These are phyloP conservation scores for Mohoua ochrocephala DNA, from an alignment of 2,113 vertebrate genomes.

Conservation along the genomic window DNA sequence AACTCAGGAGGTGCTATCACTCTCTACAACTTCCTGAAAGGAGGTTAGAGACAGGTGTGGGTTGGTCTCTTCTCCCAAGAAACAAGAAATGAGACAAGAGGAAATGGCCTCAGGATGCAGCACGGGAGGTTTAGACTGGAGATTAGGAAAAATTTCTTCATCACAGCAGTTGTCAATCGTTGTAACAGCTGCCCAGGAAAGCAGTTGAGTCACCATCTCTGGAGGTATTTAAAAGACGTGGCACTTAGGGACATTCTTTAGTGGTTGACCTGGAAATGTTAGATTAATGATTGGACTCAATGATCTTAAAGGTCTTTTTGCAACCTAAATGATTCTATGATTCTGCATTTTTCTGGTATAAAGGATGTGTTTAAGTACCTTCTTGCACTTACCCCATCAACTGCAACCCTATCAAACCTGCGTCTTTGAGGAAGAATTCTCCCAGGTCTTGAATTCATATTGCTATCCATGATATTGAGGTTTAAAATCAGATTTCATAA, in stretches of 20 bases:
- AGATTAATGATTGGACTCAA: not conserved
- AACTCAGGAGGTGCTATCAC: not conserved
- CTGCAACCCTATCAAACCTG: not conserved
- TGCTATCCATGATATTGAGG: not conserved
- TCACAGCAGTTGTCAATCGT: not conserved
- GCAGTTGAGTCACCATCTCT: not conserved
- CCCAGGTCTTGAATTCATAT: not conserved
- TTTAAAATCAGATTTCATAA: not conserved
- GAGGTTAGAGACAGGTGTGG: not conserved
- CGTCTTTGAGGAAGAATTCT: not conserved
- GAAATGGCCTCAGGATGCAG: not conserved
- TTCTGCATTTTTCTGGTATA: not conserved
- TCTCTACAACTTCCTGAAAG: not conserved
- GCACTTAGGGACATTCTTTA: not conserved
- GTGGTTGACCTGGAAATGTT: not conserved
- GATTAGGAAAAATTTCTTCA: not conserved
- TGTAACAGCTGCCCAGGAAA: not conserved
- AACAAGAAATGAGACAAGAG: not conserved
- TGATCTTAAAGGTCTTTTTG: not conserved
- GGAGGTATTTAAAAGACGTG: not conserved
- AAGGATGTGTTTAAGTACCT: not conserved
- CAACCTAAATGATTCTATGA: not conserved
- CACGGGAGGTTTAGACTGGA: not conserved
- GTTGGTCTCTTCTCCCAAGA: not conserved
- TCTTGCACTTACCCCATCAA: not conserved